Evolutionary conservation across 2,888 invertebrate genomes (phyloP).

Genomic region (Craniophora ligustri): DNA sequence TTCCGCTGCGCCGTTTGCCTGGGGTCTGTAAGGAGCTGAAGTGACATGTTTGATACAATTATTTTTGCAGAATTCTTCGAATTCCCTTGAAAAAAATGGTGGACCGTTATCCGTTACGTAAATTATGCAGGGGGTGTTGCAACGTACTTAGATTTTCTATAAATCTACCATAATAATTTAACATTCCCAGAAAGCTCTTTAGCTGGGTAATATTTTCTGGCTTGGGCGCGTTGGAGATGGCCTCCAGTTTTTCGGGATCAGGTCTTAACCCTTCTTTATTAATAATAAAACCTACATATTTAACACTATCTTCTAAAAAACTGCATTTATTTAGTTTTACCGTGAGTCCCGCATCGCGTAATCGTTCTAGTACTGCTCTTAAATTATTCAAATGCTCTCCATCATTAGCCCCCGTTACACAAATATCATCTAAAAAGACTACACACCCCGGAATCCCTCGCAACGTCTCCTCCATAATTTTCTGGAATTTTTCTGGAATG

Average conservation of each 20-base stretch:
- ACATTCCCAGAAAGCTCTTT: conserved; percentile 35
- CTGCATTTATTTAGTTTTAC: background rate
- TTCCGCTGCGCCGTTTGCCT: background rate
- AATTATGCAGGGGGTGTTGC: conserved; percentile 3
- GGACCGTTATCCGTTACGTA: conserved; percentile 1
- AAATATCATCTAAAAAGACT: background rate
- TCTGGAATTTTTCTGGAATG: background rate
- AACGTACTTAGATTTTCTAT: conserved; percentile 6
- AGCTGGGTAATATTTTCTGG: conserved; percentile 32
- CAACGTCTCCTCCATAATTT: background rate
- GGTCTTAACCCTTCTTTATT: background rate
- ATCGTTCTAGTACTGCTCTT: background rate
- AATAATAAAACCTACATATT: background rate
- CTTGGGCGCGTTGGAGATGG: conserved; percentile 22
- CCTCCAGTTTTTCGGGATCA: conserved; percentile 1
- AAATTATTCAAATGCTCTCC: no score
- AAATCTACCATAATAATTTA: conserved; percentile 45
- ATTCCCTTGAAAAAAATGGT: background rate
- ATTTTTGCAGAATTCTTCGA: background rate
- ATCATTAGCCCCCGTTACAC: background rate
- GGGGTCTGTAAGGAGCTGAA: background rate
- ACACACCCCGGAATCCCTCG: background rate
- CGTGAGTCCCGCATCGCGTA: background rate
- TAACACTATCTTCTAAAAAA: background rate
- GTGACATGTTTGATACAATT: background rate